A percentile compares a stretch with the other conserved stretches of the same genome.
These are phyloP conservation scores for Prunella fulvescens DNA, from an alignment of 2,113 vertebrate genomes.

Conservation along the genomic window DNA sequence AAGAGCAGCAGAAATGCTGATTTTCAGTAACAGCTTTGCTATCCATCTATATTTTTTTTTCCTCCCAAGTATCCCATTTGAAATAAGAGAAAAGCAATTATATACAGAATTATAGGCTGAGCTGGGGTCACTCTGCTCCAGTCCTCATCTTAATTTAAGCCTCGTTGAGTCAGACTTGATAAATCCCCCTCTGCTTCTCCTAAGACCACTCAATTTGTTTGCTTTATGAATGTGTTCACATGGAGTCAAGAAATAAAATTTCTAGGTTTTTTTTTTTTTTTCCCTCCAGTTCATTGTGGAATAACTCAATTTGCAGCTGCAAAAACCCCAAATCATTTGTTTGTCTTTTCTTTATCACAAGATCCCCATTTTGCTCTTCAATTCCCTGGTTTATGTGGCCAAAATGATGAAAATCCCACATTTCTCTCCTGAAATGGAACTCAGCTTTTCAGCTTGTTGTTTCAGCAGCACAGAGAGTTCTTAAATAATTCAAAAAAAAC, in stretches of 20 bases:
- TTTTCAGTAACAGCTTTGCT: not conserved
- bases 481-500: not conserved
- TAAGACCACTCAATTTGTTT: not conserved
- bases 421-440: not conserved
- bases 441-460: not conserved
- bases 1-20: not conserved
- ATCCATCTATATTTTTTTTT: not conserved
- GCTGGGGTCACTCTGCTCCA: not conserved
- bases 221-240: not conserved
- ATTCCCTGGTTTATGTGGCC: fast-evolving
- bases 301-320: not conserved
- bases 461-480: not conserved
- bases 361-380: not conserved
- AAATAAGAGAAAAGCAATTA: not conserved
- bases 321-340: not conserved
- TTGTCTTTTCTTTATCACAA: not conserved
- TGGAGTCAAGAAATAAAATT: not conserved
- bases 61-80: not conserved
- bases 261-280: not conserved
- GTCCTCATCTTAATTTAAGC: not conserved
- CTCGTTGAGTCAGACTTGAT: not conserved
- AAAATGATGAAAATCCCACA: not conserved
- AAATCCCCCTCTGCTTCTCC: not conserved
- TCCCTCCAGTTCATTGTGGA: not conserved
- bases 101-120: not conserved